Evolutionary conservation across 2,797 vertebrate species (phyloP), one percentile per base, ranked within the genome.

Genomic region (Aquila chrysaetos): DNA sequence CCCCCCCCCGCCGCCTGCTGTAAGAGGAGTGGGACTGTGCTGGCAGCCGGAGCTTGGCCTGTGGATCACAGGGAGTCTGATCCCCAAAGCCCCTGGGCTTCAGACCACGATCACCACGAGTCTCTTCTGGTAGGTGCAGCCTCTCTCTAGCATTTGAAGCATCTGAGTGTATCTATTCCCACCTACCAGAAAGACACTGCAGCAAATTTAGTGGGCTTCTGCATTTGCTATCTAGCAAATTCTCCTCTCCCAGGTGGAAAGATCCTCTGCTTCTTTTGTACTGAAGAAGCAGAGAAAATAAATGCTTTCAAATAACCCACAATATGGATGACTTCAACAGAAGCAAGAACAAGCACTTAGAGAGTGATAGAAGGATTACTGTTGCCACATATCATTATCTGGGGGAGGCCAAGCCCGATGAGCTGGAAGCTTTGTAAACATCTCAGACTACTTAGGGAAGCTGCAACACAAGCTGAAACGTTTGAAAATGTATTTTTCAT

Each of bases 401-500:
- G 22, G 18, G 20, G 31, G 30, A 92, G 60, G 43, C 64, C 74
- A 87, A 93, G 68, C 33, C 37, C 4, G 2, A 41, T 9, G 35
- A 3, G 0, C 41, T 60, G 63, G 53, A 46, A 84, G 41, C n/a
- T 87, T 92, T 91, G 70, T 70, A 79, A 92, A 75, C n/a, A 30
- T 77, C 44, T 90, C 81, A 63, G 56, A 20, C 41, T 81, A 24
- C 64, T 87, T 46, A 64, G 67, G 57, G 60, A 95, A 73, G 49
- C 74, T 90, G 67, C 63, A 93, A 88, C 64, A 74, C 39, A 79
- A 65, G 28, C 74, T 8, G 6, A 87, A 92, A 61, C 57, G 33
- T 70, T 91, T 90, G 76, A 76, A 82, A 93, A 57, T 9, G 3
- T 46, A 13, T 88, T 95, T 95, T 84, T 84, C 57, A 65, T 84